Conservation (phyloP, 2,888 invertebrate genomes). For the Hyposoter didymator region DNA sequence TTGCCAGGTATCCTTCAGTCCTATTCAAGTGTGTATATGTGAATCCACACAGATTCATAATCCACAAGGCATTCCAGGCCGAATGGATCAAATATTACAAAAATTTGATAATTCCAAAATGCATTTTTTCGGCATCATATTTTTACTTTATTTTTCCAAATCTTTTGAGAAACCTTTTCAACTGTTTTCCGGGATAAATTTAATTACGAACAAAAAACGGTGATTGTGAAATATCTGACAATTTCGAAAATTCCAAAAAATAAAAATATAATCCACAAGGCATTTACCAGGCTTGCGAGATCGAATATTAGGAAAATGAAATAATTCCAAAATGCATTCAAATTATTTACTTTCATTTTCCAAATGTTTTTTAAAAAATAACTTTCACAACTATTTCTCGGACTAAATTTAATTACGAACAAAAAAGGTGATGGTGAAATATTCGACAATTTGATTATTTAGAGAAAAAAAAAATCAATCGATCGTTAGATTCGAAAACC, state of each 20-base stretch:
- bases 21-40: constrained; percentile 13
- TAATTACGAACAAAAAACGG: not conserved
- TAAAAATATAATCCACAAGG: too few relatives aligned
- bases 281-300: too few relatives aligned
- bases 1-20: constrained; percentile 71
- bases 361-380: not conserved
- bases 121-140: not conserved
- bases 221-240: not conserved
- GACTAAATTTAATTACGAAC: not conserved
- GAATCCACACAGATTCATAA: constrained; percentile 8
- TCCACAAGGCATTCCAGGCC: constrained; percentile 18
- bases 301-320: too few relatives aligned
- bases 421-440: not conserved
- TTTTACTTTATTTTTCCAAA: not conserved
- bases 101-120: not conserved
- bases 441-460: not conserved
- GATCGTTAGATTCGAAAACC: not conserved
- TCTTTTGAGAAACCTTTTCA: not conserved
- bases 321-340: too few relatives aligned
- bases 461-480: not conserved
- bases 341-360: not conserved
- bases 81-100: not conserved
- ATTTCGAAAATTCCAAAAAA: not conserved
- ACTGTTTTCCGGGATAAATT: not conserved
- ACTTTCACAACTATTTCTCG: not conserved